Conservation (phyloP, 2,888 invertebrate species). For the Acrobasis repandana region DNA sequence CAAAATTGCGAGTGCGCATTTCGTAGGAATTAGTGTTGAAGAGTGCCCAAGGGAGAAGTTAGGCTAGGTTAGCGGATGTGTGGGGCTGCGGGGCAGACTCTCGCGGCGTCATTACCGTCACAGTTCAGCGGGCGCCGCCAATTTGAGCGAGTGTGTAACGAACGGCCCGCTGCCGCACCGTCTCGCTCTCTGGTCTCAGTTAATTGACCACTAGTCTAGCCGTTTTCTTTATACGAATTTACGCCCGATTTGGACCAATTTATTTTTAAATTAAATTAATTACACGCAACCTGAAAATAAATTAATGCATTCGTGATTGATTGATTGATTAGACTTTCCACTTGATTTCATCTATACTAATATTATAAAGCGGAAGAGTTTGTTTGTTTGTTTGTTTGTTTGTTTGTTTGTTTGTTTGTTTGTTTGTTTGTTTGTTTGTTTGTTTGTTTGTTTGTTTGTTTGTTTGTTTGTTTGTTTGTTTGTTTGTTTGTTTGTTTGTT, state of each 20-base stretch:
- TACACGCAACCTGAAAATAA: neutral
- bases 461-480: too few species aligned
- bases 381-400: too few species aligned
- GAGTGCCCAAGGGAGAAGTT: constrained; percentile 72
- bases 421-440: too few species aligned
- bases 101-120: constrained; percentile 72
- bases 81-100: constrained; percentile 52
- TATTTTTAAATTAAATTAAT: neutral
- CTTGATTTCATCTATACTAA: too few species aligned
- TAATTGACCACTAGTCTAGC: constrained; percentile 61
- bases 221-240: constrained; percentile 58
- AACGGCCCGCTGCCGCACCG: constrained; percentile 50
- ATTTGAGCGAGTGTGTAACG: constrained; percentile 66
- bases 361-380: too few species aligned
- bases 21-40: constrained; percentile 69
- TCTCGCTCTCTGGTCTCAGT: constrained; percentile 61
- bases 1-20: constrained; percentile 64
- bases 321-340: too few species aligned
- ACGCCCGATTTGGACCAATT: constrained; percentile 31
- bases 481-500: too few species aligned
- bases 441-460: too few species aligned
- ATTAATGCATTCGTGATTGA: too few species aligned
- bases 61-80: constrained; percentile 65
- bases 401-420: too few species aligned
- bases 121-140: constrained; percentile 68